A percentile compares a stretch with the other conserved stretches of the same genome.
These are phyloP conservation scores for Scaptodrosophila latifasciaeformis DNA, from an alignment of 2,888 invertebrate genomes.

Conservation along the genomic window DNA sequence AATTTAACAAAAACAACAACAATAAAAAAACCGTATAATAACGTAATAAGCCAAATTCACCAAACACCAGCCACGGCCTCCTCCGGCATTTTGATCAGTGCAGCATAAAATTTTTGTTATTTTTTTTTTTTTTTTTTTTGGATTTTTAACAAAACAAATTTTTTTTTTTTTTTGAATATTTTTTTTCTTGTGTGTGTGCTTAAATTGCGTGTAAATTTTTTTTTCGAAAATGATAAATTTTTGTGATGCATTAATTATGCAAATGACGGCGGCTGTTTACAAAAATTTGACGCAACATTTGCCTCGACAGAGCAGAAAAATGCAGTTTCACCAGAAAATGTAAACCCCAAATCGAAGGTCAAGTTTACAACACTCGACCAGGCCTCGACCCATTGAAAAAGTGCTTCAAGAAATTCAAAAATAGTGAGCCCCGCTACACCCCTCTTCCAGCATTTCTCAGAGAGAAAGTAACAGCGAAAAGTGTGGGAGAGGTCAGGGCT, in stretches of 20 bases:
- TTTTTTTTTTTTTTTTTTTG: constrained; percentile 13
- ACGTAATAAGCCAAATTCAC: no score
- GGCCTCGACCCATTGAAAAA: constrained; percentile 17
- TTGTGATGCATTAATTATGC: constrained; percentile 24
- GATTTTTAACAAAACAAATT: constrained; percentile 12
- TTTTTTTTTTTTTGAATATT: constrained; percentile 12
- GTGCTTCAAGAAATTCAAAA: no score
- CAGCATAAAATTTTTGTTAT: constrained; percentile 3
- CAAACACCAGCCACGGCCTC: background rate
- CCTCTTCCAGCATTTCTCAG: no score
- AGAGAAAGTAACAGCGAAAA: background rate
- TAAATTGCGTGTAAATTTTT: constrained; percentile 22
- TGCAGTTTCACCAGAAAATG: no score
- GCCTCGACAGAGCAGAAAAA: constrained; percentile 13
- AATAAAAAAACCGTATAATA: no score
- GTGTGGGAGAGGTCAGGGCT: no score
- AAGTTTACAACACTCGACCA: constrained; percentile 30
- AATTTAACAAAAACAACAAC: constrained; percentile 22
- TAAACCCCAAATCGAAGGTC: constrained; percentile 31
- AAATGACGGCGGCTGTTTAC: constrained; percentile 20
- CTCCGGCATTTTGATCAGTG: no score
- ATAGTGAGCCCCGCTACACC: no score
- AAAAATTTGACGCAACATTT: no score
- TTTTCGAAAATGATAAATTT: constrained; percentile 28
- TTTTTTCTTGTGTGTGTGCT: constrained; percentile 15